These are phyloP conservation scores for Diglossa brunneiventris DNA, from an alignment of 2,113 vertebrate genomes.

Conservation along the genomic window DNA sequence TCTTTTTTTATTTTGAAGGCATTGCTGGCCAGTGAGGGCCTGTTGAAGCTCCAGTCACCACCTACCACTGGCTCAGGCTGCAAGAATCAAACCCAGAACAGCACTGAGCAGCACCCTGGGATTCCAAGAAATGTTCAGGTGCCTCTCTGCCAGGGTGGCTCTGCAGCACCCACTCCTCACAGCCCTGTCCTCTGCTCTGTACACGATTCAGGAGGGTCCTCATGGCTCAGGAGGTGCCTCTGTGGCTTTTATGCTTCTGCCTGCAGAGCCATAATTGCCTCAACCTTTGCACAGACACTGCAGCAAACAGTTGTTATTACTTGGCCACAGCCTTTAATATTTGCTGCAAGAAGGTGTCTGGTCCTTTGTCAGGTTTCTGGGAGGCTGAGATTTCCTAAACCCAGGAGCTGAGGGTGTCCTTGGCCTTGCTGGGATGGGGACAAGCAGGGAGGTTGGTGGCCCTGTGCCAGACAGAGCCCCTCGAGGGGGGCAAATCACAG, in stretches of 20 bases:
- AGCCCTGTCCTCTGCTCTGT: background rate
- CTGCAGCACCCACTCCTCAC: background rate
- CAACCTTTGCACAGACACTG: background rate
- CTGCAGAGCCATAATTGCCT: background rate
- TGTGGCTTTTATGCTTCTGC: background rate
- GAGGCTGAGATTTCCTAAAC: background rate
- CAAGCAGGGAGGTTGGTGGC: fast-evolving
- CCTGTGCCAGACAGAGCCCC: background rate
- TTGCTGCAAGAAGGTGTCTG: background rate
- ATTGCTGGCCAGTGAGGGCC: background rate
- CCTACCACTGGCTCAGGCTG: fast-evolving
- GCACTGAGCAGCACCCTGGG: background rate
- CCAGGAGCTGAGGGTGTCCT: background rate
- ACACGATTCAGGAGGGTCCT: fast-evolving
- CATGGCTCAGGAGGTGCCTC: background rate
- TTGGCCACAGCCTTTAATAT: background rate
- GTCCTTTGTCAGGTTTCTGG: background rate
- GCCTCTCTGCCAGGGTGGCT: background rate
- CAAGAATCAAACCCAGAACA: background rate
- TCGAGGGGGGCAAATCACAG: background rate
- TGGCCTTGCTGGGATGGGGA: background rate
- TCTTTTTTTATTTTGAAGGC: background rate
- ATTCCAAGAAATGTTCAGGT: background rate
- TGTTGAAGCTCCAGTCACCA: background rate
- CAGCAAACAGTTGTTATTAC: background rate